A percentile compares a stretch with the other conserved stretches of the same genome.
phyloP scores from a whole-genome alignment of 2,888 invertebrate species.

The Pteria penguin region DNA sequence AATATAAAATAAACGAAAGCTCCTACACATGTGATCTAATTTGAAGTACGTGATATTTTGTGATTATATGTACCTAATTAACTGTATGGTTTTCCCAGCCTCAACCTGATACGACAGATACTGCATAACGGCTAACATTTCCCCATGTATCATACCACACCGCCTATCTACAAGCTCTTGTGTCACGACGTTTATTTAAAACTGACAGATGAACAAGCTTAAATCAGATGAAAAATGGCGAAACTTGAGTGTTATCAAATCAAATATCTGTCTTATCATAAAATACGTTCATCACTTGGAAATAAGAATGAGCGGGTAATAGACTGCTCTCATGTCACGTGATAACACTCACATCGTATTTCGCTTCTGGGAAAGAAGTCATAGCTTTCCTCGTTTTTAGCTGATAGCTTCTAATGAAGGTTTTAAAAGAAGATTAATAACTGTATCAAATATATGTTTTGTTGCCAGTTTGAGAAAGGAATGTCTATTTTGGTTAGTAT shows the following conservation, averaged over 20 bases:
- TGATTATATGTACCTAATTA: too few species aligned
- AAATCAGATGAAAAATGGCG: not conserved
- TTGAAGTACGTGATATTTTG: too few species aligned
- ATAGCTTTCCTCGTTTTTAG: not conserved
- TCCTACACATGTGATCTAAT: too few species aligned
- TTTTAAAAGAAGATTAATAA: not conserved
- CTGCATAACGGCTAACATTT: too few species aligned
- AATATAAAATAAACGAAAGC: too few species aligned
- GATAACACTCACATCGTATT: not conserved
- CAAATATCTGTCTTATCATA: not conserved
- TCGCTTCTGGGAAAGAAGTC: not conserved
- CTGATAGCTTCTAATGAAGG: not conserved
- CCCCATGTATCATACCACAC: too few species aligned
- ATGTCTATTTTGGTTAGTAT: not conserved
- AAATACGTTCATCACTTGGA: not conserved
- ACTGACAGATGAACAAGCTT: not conserved
- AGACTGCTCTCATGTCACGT: not conserved
- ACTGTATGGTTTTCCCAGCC: not conserved
- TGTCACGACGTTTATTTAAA: not conserved
- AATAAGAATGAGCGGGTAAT: not conserved
- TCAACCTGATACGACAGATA: not conserved
- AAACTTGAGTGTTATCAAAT: not conserved
- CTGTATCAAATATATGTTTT: not conserved
- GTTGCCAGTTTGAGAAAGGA: not conserved
- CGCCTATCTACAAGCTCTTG: not conserved